A percentile compares a stretch with the other conserved stretches of the same genome.
Conservation (phyloP, 1,140 invertebrate species). For the Drosophila erecta region DNA sequence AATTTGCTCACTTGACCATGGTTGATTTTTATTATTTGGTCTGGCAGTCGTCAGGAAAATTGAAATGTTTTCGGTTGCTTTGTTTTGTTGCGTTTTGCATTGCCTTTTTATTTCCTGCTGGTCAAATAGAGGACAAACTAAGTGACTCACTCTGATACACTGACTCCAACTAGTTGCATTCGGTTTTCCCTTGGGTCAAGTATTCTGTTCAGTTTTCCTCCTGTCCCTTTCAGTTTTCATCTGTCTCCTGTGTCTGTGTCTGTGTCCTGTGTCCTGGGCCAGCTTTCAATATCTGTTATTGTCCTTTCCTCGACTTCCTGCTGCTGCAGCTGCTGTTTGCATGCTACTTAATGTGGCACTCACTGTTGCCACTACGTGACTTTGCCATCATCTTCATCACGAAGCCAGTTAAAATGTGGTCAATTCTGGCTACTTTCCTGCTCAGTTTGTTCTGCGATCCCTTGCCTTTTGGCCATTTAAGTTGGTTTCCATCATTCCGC, state of each 20-base stretch:
- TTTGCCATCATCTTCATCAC: constrained; percentile 47
- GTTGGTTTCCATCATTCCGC: constrained; percentile 20
- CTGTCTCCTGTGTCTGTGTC: neutral
- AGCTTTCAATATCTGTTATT: constrained; percentile 70
- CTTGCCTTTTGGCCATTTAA: constrained; percentile 21
- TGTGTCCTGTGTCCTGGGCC: constrained; percentile 21
- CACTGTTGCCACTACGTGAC: constrained; percentile 66
- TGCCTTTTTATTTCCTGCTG: constrained; percentile 1
- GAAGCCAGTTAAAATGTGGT: constrained; percentile 37
- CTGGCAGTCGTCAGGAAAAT: constrained; percentile 39
- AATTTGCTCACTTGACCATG: constrained; percentile 61
- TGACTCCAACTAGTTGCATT: constrained; percentile 63
- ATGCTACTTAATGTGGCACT: constrained; percentile 69
- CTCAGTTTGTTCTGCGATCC: constrained; percentile 24
- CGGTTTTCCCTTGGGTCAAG: constrained; percentile 27
- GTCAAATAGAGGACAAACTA: constrained; percentile 2
- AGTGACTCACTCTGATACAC: constrained; percentile 14
- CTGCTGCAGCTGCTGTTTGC: constrained; percentile 53
- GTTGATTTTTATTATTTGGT: constrained; percentile 47
- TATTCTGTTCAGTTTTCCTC: constrained; percentile 23
- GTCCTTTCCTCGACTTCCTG: constrained; percentile 54
- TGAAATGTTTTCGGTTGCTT: constrained; percentile 60
- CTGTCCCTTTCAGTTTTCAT: constrained; percentile 6
- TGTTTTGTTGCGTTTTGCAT: constrained; percentile 25
- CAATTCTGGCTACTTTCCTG: constrained; percentile 24